Evolutionary conservation across 2,888 invertebrate genomes (phyloP).

Genomic region (Drosophila aldrichi): DNA sequence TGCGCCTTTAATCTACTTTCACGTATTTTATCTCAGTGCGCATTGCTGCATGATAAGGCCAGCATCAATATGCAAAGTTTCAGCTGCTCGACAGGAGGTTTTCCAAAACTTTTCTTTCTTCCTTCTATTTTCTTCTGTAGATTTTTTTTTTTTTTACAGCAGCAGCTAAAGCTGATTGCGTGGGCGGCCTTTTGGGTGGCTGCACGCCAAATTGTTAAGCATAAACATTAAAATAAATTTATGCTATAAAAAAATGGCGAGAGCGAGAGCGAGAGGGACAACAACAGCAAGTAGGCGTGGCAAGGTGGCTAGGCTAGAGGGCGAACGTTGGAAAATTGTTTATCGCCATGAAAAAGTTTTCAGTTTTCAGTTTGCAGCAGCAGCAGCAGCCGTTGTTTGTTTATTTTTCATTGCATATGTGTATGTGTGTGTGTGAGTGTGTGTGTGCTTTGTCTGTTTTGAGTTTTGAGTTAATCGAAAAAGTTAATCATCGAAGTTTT

Average conservation of each 20-base stretch:
- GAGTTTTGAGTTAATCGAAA: conserved; percentile 77
- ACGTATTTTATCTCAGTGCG: conserved; percentile 61
- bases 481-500: conserved; percentile 82
- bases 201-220: conserved; percentile 76
- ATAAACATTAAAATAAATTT: conserved; percentile 81
- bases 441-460: conserved; percentile 61
- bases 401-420: conserved; percentile 60
- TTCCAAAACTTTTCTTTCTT: conserved; percentile 40
- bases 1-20: conserved; percentile 63
- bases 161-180: conserved; percentile 52
- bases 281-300: neutral
- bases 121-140: neutral
- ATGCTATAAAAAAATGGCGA: conserved; percentile 61
- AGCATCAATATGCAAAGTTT: conserved; percentile 77
- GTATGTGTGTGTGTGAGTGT: conserved; percentile 19
- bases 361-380: conserved; percentile 62
- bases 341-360: conserved; percentile 75
- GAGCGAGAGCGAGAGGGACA: too few relatives aligned
- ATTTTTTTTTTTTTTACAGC: neutral
- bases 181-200: conserved; percentile 27
- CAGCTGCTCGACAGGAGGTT: conserved; percentile 7
- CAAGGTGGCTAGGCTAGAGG: neutral
- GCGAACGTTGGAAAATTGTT: conserved; percentile 70
- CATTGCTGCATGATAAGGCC: conserved; percentile 21
- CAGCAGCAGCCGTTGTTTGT: conserved; percentile 25